These are phyloP conservation scores for Tyrannus savana DNA, from an alignment of 2,113 vertebrate genomes.

Conservation along the genomic window DNA sequence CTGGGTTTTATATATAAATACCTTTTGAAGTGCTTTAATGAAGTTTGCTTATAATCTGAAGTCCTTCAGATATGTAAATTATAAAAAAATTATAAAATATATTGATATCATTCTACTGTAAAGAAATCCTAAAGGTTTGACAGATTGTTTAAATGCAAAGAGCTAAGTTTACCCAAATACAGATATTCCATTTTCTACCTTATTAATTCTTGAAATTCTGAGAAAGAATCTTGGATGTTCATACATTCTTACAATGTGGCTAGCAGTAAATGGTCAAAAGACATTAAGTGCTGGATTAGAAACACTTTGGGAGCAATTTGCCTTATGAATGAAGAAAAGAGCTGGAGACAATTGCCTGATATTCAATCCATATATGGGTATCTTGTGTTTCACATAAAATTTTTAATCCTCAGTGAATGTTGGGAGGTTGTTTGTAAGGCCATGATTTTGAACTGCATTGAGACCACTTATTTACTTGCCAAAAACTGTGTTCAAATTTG, in stretches of 20 bases:
- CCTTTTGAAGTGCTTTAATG: background rate
- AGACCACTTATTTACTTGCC: background rate
- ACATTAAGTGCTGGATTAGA: background rate
- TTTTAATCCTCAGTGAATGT: background rate
- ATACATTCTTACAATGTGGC: background rate
- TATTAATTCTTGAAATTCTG: background rate
- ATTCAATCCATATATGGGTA: background rate
- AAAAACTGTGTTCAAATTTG: background rate
- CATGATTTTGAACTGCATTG: background rate
- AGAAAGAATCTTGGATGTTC: background rate
- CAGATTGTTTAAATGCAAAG: background rate
- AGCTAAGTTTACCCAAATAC: background rate
- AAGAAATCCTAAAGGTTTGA: background rate
- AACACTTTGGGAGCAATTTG: background rate
- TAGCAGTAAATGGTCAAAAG: background rate
- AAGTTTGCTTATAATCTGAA: background rate
- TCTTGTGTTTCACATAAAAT: background rate
- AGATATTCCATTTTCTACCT: background rate
- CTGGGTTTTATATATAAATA: background rate
- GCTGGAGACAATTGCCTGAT: background rate
- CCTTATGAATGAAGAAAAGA: background rate
- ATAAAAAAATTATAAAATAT: background rate
- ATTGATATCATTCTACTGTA: background rate
- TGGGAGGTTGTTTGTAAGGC: background rate
- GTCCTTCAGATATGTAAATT: background rate